Base-by-base conservation (phyloP, 2,797 vertebrate species). In the Botia almorhae region DNA sequence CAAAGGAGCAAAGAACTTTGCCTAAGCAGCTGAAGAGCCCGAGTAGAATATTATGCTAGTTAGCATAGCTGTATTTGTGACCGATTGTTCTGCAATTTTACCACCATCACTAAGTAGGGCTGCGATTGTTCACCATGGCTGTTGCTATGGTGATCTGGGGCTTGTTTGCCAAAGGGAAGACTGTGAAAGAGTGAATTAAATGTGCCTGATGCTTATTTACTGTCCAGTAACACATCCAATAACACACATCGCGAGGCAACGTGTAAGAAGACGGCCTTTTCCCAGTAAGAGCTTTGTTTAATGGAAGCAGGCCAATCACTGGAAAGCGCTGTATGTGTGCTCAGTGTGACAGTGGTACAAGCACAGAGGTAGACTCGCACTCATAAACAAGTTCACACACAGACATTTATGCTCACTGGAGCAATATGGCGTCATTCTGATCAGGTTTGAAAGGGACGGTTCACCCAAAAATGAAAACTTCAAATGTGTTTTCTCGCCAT, bases 91-190 rank as follows among this genome's bases (percentile, higher is more conserved):
- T 17, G 65, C 65, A 58, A 65, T 76, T 84, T 82, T 81, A 84
- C 80, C 82, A 75, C 77, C 80, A 76, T 65, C 55, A n/a, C 56
- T 80, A 73, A 80, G 70, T 70, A 71, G 77, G 10, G 36, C 60
- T 73, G 67, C 76, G 75, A 76, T 78, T 78, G 78, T 78, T 85
- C 71, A 73, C 81, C 69, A 33, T 72, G 73, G 70, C 77, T 76
- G 85, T 86, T 86, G 73, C 83, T 72, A 86, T 86, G 79, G 76
- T 19, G 74, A 86, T 69, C 56, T 63, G 1, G 29, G 33, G n/a
- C 2, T 12, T 19, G 50, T 83, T 83, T 58, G 76, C 76, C 78
- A 83, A 83, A 74, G 75, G 58, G 67, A 81, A 67, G 69, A 58
- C 75, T 82, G 80, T 75, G 61, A 83, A 81, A 83, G 74, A 75